These are phyloP conservation scores for Pygoscelis antarcticus DNA, from an alignment of 2,113 vertebrate genomes.

Conservation along the genomic window DNA sequence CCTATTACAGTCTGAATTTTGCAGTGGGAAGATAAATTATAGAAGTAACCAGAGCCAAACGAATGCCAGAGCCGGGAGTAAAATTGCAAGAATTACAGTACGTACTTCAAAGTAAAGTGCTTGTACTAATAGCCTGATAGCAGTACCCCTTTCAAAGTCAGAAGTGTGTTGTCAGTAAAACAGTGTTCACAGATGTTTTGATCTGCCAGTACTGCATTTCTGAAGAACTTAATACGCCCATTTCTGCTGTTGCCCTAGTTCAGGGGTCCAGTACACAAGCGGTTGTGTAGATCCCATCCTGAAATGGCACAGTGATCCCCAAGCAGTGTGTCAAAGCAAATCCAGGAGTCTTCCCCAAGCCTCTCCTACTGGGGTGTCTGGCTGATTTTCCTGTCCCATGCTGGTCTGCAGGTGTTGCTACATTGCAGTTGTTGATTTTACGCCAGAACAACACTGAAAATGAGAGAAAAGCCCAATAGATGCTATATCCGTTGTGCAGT, in stretches of 20 bases:
- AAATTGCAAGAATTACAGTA: constrained; percentile 18
- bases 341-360: neutral
- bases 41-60: constrained; percentile 15
- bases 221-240: neutral
- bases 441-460: neutral
- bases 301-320: neutral
- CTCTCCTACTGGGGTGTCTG: neutral
- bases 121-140: constrained; percentile 38
- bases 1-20: neutral
- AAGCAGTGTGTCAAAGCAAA: neutral
- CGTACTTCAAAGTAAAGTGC: constrained; percentile 49
- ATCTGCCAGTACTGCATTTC: constrained; percentile 14
- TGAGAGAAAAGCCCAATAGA: neutral
- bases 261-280: neutral
- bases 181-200: constrained; percentile 33
- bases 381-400: neutral
- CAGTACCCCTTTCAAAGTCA: constrained; percentile 3
- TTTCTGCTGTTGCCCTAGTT: neutral
- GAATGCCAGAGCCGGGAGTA: constrained; percentile 19
- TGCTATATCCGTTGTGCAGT: neutral
- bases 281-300: neutral
- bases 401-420: neutral
- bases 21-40: constrained; percentile 16
- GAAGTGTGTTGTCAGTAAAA: constrained; percentile 43
- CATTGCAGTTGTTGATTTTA: neutral